Base-by-base conservation (phyloP, 2,797 vertebrate species). In the Vespertilio murinus region DNA sequence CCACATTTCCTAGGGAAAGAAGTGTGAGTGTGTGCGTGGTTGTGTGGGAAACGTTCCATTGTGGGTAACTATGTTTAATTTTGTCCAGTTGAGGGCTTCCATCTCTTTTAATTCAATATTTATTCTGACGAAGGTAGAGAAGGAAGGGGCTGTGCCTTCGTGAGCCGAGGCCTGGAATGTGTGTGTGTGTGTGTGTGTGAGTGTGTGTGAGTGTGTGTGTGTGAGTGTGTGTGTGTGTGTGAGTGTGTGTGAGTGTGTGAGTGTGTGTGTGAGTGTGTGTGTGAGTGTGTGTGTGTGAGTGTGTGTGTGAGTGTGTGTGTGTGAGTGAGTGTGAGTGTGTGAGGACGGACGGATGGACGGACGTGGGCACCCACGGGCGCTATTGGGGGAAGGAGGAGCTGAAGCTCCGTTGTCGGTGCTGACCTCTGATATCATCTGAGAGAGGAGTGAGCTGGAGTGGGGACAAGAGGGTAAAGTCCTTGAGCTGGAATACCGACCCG, bases 391-490 rank as follows among this genome's bases (percentile, higher is more conserved):
- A 56, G 78, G 82, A 49, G 70, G 85, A 30, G 86, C 79, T 64
- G 85, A 93, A 77, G 83, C 40, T 71, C 77, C 80, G 71, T 88
- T 92, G 56, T 91, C 95, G 52, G 30, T 35, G 94, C 86, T 91
- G 93, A 94, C 93, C 91, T 96, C 92, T 96, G 94, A 90, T 93
- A 96, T 93, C 92, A 89, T 93, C 90, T 6, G 12, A 75, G 33
- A 95, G 91, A 87, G 92, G 94, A 79, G 74, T 75, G 94, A 91
- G 93, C 92, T 90, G 77, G 90, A 96, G 89, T 90, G 70, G 70
- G 94, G 80, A 93, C 95, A 73, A 77, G 95, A 96, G 96, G 96
- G 94, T 96, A 96, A 97, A 96, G 97, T 97, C 96, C 97, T 96
- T 90, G 90, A 95, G 94, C 93, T 92, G 88, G 85, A 95, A 95